phyloP scores from a whole-genome alignment of 35 echinoderm and acorn worm genomes.

The Hemicentrotus pulcherrimus region DNA sequence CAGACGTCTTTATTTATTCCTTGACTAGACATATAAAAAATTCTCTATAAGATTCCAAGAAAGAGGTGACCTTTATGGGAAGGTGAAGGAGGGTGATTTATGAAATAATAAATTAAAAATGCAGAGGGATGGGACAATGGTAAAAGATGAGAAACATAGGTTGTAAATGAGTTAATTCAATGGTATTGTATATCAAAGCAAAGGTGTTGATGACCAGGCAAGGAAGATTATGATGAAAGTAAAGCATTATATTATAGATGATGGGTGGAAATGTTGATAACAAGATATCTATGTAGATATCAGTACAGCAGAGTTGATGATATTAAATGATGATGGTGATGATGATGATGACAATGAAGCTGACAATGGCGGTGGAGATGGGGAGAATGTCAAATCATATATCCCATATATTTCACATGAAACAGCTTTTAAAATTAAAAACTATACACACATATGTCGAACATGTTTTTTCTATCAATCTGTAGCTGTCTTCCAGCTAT shows the following conservation, averaged over 20 bases:
- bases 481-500: no score
- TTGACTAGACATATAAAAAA: not conserved
- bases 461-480: no score
- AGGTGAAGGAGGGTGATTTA: not conserved
- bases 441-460: no score
- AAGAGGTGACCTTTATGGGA: not conserved
- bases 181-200: not conserved
- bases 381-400: no score
- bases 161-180: not conserved
- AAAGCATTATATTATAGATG: not conserved
- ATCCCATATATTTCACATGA: no score
- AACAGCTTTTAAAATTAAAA: no score
- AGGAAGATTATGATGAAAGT: not conserved
- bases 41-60: not conserved
- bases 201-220: not conserved
- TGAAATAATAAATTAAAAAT: not conserved
- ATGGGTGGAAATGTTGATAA: not conserved
- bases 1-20: conserved; percentile 12
- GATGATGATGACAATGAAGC: no score
- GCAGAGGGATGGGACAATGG: not conserved
- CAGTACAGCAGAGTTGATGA: no score
- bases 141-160: not conserved
- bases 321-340: no score
- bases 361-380: no score
- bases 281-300: no score